Evolutionary conservation across 2,888 invertebrate species (phyloP).

Genomic region (Mythimna lalbum): DNA sequence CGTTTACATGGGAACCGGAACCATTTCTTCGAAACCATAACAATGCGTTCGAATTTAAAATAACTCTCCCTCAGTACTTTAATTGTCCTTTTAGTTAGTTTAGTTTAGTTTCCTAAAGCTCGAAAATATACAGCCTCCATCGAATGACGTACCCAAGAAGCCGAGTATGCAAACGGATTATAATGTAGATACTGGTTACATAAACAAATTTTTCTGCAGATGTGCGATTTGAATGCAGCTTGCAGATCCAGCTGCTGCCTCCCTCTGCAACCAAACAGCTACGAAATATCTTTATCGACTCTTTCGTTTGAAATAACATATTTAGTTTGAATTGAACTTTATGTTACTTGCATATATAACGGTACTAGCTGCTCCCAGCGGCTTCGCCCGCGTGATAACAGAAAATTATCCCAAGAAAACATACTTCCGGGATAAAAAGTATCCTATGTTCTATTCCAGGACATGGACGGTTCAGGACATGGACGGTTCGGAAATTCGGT

Average conservation of each 20-base stretch:
- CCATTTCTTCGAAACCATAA: background rate
- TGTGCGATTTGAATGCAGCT: constrained; percentile 47
- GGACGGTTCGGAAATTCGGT: too few relatives aligned
- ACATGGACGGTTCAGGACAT: too few relatives aligned
- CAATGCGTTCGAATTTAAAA: background rate
- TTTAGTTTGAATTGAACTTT: constrained; percentile 17
- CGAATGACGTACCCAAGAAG: background rate
- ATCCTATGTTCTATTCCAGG: too few relatives aligned
- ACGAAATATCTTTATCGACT: constrained; percentile 36
- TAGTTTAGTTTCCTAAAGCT: background rate
- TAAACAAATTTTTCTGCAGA: constrained; percentile 15
- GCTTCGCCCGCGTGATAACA: too few relatives aligned
- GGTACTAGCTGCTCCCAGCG: too few relatives aligned
- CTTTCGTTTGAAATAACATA: constrained; percentile 4
- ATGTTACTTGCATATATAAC: constrained; percentile 1
- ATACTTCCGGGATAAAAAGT: too few relatives aligned
- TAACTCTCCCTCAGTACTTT: background rate
- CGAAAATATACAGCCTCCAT: background rate
- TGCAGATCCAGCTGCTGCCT: constrained; percentile 11
- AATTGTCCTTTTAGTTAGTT: background rate
- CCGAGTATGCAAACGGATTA: constrained; percentile 23
- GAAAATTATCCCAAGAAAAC: too few relatives aligned
- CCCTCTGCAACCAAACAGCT: constrained; percentile 23
- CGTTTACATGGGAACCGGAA: too few relatives aligned
- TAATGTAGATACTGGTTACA: background rate